These are phyloP conservation scores for Eretmodus cyanostictus DNA, from an alignment of 2,113 vertebrate species.

Conservation along the genomic window DNA sequence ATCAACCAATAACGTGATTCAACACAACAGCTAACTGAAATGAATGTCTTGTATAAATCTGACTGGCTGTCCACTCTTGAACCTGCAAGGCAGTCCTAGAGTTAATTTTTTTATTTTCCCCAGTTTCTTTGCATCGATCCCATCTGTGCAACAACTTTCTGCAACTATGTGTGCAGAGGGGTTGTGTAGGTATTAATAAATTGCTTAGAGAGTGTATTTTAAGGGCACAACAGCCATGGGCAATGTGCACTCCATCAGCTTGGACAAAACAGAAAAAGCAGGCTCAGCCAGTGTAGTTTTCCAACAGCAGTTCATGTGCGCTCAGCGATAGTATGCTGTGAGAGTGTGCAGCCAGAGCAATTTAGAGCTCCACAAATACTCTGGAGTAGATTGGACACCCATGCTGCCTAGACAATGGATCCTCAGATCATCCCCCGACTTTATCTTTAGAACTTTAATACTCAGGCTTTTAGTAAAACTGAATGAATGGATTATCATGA, in stretches of 20 bases:
- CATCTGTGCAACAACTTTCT: background rate
- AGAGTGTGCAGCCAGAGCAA: background rate
- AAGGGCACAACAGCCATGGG: slow-evolving; percentile 8
- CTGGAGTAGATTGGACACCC: background rate
- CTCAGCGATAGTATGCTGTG: background rate
- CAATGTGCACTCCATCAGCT: background rate
- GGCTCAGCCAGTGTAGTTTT: background rate
- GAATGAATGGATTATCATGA: background rate
- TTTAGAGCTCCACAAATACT: background rate
- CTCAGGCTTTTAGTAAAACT: background rate
- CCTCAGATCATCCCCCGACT: background rate
- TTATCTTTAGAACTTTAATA: background rate
- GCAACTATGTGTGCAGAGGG: background rate
- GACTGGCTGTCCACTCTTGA: background rate
- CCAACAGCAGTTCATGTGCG: background rate
- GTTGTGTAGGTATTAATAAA: slow-evolving; percentile 24
- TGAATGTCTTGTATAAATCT: background rate
- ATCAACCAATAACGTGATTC: background rate
- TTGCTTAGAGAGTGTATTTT: slow-evolving; percentile 16
- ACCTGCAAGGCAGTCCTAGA: background rate
- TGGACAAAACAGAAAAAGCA: background rate
- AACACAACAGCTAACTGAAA: background rate
- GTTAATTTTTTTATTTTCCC: slow-evolving; percentile 26
- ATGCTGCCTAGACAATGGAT: background rate
- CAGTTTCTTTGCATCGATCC: background rate